Evolutionary conservation across 2,113 vertebrate species (phyloP).

Genomic region (Thinocorus orbignyianus): DNA sequence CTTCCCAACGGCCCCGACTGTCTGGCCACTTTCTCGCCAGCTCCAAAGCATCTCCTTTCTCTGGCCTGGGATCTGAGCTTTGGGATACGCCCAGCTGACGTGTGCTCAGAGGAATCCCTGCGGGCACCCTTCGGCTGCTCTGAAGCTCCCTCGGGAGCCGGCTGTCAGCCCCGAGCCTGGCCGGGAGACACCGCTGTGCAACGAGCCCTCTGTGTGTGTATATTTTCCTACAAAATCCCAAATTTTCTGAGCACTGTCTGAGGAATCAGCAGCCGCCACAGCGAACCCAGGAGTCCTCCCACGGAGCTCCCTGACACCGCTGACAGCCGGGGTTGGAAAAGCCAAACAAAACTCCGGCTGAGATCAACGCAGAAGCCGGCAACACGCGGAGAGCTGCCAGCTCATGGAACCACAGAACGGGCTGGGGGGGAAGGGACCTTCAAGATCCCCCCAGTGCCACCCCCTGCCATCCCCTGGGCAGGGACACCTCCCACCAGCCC

Average conservation of each 20-base stretch:
- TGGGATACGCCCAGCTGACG: neutral
- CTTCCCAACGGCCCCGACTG: neutral
- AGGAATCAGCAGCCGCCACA: neutral
- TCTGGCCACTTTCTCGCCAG: neutral
- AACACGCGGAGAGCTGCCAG: rapidly evolving
- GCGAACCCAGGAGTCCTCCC: neutral
- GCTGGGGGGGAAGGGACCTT: neutral
- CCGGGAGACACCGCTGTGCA: rapidly evolving
- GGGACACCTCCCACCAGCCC: no score
- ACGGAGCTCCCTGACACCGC: neutral
- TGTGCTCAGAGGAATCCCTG: neutral
- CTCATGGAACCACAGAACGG: neutral
- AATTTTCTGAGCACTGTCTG: rapidly evolving
- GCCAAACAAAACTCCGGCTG: no score
- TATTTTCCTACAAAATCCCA: neutral
- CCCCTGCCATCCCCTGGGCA: no score
- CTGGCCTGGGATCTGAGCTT: neutral
- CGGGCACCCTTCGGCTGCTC: neutral
- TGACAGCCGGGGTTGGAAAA: rapidly evolving
- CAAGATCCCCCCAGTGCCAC: no score
- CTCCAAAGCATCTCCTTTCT: neutral
- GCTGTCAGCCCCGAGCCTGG: neutral
- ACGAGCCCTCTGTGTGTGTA: neutral
- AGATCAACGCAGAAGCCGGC: rapidly evolving
- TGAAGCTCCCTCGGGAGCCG: neutral